A percentile compares a stretch with the other conserved stretches of the same genome.
Conservation (phyloP, 2,888 invertebrate species). For the Hyles lineata region DNA sequence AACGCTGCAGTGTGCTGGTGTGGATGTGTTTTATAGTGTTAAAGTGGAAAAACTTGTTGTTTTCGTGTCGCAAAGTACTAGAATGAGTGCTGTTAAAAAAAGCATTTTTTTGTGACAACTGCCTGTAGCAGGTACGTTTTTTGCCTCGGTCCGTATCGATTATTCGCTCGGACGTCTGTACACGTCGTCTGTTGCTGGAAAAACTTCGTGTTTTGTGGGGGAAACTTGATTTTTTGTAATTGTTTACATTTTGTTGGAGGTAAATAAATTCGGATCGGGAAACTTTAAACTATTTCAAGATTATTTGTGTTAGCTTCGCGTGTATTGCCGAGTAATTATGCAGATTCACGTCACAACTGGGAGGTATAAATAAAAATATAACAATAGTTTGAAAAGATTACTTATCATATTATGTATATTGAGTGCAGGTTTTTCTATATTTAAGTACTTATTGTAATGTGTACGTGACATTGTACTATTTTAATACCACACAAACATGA, state of each 20-base stretch:
- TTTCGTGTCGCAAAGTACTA: slow-evolving; percentile 28
- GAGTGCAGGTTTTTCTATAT: background rate
- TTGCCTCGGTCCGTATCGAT: slow-evolving; percentile 65
- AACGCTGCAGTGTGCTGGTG: background rate
- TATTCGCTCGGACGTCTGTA: slow-evolving; percentile 49
- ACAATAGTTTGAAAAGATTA: background rate
- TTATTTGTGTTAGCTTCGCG: background rate
- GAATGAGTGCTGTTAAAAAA: slow-evolving; percentile 49
- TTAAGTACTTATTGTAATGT: background rate
- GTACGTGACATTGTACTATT: background rate
- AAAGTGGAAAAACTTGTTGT: slow-evolving; percentile 19
- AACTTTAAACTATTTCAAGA: slow-evolving; percentile 11
- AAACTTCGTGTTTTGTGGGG: slow-evolving; percentile 33
- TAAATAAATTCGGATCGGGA: slow-evolving; percentile 1
- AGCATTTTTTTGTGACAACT: slow-evolving; percentile 61
- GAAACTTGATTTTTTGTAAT: slow-evolving; percentile 37
- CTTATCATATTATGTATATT: too few relatives aligned
- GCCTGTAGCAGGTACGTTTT: slow-evolving; percentile 61
- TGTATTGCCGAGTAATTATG: background rate
- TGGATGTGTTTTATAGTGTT: slow-evolving; percentile 26
- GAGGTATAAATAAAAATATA: background rate
- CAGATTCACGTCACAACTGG: background rate
- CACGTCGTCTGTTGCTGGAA: slow-evolving; percentile 35
- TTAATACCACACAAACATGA: background rate
- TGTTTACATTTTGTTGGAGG: slow-evolving; percentile 48